Evolutionary conservation across 2,888 invertebrate genomes (phyloP).

Genomic region (Norana najaformis): DNA sequence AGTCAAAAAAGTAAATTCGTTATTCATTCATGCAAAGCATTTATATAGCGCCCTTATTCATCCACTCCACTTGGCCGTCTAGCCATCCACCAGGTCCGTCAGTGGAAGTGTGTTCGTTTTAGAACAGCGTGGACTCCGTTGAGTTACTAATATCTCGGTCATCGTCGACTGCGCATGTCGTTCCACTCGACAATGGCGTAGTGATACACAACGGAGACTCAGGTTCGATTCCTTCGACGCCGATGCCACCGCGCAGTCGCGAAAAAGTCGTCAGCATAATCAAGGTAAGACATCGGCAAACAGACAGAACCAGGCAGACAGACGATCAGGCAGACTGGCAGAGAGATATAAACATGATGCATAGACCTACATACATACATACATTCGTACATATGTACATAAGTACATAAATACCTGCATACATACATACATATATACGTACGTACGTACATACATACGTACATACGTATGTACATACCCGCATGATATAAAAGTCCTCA

Average conservation of each 20-base stretch:
- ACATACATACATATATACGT: neutral
- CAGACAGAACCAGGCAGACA: neutral
- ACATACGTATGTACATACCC: neutral
- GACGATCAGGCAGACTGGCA: too few species aligned
- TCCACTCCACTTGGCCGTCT: neutral
- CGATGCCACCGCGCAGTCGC: neutral
- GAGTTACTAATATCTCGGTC: slow-evolving; percentile 14
- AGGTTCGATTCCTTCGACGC: neutral
- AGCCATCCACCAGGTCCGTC: neutral
- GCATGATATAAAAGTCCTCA: too few species aligned
- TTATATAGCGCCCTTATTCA: too few species aligned
- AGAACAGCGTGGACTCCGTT: neutral
- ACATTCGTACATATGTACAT: too few species aligned
- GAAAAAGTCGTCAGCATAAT: neutral
- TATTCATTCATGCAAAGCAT: too few species aligned
- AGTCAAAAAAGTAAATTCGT: too few species aligned
- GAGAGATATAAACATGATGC: too few species aligned
- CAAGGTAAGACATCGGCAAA: neutral
- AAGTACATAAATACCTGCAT: neutral
- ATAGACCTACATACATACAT: too few species aligned
- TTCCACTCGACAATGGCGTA: slow-evolving; percentile 1
- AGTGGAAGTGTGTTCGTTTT: neutral
- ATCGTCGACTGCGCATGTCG: neutral
- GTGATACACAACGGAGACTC: neutral
- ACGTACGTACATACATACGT: too few species aligned